A percentile compares a stretch with the other conserved stretches of the same genome.
phyloP scores from a whole-genome alignment of 2,797 vertebrate species.

The Odontamblyopus lacepedii region DNA sequence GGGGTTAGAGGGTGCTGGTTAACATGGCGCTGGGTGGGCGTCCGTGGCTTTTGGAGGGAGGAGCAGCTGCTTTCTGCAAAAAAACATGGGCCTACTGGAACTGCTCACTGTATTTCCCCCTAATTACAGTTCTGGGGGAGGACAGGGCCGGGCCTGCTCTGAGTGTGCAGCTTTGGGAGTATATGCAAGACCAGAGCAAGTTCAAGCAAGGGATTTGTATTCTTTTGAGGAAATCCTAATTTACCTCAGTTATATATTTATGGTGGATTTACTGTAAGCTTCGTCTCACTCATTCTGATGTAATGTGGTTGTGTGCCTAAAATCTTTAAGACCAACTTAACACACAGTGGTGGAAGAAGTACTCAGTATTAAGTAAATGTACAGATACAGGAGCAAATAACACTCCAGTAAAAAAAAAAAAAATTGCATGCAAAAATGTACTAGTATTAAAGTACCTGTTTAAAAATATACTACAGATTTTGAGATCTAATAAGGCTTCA shows the following conservation, averaged over 20 bases:
- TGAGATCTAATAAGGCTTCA: too few species aligned
- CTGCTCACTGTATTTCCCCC: slow-evolving; percentile 61
- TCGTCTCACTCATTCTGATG: not conserved
- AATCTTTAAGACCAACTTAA: not conserved
- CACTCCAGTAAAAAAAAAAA: too few species aligned
- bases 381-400: too few species aligned
- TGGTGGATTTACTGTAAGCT: slow-evolving; percentile 1
- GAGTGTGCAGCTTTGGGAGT: slow-evolving; percentile 18
- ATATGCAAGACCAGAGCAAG: slow-evolving; percentile 40
- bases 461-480: too few species aligned
- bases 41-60: slow-evolving; percentile 67
- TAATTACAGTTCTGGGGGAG: slow-evolving; percentile 69
- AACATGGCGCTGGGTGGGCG: slow-evolving; percentile 56
- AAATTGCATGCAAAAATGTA: too few species aligned
- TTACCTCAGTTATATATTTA: slow-evolving; percentile 24
- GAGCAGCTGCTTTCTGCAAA: slow-evolving; percentile 68
- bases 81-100: slow-evolving; percentile 40
- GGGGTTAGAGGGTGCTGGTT: slow-evolving; percentile 50
- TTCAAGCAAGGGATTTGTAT: slow-evolving; percentile 51
- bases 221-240: slow-evolving; percentile 45
- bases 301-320: not conserved
- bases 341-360: too few species aligned
- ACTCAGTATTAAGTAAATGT: too few species aligned
- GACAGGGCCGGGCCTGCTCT: slow-evolving; percentile 71
- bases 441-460: too few species aligned